Evolutionary conservation across 2,113 vertebrate species (phyloP).

Genomic region (Nesoenas mayeri): DNA sequence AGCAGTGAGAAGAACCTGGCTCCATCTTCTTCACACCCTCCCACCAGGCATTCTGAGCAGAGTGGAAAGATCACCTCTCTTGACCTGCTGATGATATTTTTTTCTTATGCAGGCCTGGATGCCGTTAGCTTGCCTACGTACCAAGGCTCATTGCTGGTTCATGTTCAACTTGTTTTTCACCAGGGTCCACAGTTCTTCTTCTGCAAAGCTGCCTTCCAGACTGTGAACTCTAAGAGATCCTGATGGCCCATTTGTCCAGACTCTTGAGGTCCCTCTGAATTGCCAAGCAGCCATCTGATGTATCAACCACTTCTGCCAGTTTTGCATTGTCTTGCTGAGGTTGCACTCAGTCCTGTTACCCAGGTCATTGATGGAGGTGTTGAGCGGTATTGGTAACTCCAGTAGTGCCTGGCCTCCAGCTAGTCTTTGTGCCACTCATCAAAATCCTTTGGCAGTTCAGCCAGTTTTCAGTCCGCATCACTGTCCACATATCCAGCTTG

Average conservation of each 20-base stretch:
- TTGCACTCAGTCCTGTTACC: not conserved
- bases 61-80: not conserved
- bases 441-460: not conserved
- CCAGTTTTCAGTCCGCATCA: not conserved
- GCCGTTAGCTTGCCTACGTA: not conserved
- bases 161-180: too few species aligned
- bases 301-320: not conserved
- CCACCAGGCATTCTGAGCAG: not conserved
- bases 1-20: not conserved
- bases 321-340: not conserved
- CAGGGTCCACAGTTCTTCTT: too few species aligned
- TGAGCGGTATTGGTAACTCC: not conserved
- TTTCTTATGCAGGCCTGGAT: not conserved
- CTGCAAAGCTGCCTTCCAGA: too few species aligned
- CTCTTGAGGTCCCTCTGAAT: too few species aligned
- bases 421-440: not conserved
- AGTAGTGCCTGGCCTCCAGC: accelerated
- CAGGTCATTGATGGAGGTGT: not conserved
- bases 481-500: not conserved
- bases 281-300: not conserved
- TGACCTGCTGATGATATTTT: not conserved
- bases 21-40: not conserved
- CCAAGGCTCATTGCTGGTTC: too few species aligned
- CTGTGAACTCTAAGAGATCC: too few species aligned
- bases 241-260: too few species aligned